These are phyloP conservation scores for Ursus arctos DNA, from an alignment of 2,113 vertebrate species.

Conservation along the genomic window DNA sequence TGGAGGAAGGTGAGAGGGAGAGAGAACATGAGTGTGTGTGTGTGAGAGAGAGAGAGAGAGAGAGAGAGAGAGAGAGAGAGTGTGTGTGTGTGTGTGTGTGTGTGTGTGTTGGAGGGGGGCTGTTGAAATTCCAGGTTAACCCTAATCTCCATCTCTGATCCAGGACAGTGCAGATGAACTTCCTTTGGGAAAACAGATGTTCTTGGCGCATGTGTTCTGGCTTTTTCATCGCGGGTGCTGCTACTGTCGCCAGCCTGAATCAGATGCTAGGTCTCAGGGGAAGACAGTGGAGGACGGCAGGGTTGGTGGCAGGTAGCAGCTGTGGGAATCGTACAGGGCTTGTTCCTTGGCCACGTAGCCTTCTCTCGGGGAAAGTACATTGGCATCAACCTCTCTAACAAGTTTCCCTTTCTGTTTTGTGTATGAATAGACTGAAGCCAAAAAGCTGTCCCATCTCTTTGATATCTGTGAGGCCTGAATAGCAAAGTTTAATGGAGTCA, in stretches of 20 bases:
- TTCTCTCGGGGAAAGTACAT: neutral
- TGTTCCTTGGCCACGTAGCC: neutral
- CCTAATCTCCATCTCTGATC: neutral
- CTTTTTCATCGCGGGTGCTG: neutral
- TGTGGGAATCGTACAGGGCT: neutral
- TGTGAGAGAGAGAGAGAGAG: too few species aligned
- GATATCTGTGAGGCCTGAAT: neutral
- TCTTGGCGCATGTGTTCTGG: neutral
- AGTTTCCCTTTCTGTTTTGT: conserved; percentile 1
- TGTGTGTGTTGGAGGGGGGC: neutral
- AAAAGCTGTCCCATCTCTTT: neutral
- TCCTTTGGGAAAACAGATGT: neutral
- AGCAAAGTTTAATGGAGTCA: neutral
- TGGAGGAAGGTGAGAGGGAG: neutral
- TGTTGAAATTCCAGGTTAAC: neutral
- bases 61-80: too few species aligned
- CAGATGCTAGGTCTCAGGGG: neutral
- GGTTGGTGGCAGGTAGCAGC: neutral
- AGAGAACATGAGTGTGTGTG: neutral
- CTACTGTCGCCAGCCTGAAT: neutral
- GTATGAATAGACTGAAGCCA: neutral
- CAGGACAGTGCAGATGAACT: neutral
- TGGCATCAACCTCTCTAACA: neutral
- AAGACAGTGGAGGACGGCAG: neutral
- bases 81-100: neutral